phyloP scores from a whole-genome alignment of 2,797 vertebrate genomes.

The Psittacula derbiana region DNA sequence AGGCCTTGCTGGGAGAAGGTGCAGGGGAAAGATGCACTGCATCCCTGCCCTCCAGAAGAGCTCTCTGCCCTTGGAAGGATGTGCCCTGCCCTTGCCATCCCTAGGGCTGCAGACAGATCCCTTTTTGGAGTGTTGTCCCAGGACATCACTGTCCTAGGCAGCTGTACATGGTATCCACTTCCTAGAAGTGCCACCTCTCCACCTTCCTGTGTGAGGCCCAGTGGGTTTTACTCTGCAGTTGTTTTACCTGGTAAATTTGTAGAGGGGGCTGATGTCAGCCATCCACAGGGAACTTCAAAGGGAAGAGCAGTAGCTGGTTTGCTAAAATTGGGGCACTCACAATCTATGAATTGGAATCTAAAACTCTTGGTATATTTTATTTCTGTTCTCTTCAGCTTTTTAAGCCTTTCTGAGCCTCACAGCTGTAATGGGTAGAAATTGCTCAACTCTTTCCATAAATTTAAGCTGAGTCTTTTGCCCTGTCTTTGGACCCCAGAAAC shows the following conservation, averaged over 20 bases:
- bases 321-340: neutral
- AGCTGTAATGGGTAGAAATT: conserved; percentile 9
- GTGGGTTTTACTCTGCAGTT: neutral
- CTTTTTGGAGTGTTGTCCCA: neutral
- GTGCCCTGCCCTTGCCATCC: neutral
- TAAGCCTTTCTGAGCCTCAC: neutral
- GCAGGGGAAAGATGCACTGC: neutral
- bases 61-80: neutral
- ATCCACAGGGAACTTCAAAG: neutral
- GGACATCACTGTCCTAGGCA: neutral
- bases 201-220: neutral
- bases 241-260: neutral
- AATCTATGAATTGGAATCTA: neutral
- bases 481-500: neutral
- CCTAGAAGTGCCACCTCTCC: neutral
- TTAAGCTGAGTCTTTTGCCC: neutral
- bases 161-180: neutral
- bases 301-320: neutral
- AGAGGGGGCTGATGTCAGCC: neutral
- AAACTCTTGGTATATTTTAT: conserved; percentile 28
- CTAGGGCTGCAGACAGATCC: neutral
- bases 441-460: neutral
- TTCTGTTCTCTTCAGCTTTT: conserved; percentile 21
- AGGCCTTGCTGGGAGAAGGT: neutral
- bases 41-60: neutral